Conservation (phyloP, 2,797 vertebrate species). For the Synaphobranchus kaupii region DNA sequence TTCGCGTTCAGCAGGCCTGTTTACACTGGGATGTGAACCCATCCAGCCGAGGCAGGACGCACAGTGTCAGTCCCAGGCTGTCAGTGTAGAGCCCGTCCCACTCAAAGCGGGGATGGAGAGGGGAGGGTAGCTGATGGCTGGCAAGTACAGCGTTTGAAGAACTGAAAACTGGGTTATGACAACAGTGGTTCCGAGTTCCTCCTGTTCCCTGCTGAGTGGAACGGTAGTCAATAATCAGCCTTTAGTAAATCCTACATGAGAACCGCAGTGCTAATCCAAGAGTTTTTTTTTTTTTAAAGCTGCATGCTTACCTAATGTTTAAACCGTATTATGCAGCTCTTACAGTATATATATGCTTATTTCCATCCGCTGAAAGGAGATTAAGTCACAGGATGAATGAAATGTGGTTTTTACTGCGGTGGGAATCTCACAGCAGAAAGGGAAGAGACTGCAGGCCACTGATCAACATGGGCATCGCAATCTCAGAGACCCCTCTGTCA, state of each 20-base stretch:
- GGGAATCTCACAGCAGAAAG: neutral
- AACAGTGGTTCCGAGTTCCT: neutral
- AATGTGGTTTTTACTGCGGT: neutral
- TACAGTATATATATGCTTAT: neutral
- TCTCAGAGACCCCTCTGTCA: neutral
- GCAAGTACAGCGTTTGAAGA: neutral
- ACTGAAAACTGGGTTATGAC: neutral
- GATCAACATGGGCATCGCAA: neutral
- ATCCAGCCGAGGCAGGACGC: neutral
- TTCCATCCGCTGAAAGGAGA: neutral
- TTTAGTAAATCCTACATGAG: neutral
- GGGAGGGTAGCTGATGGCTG: neutral
- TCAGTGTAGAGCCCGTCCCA: neutral
- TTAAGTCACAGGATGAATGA: neutral
- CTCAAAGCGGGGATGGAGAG: neutral
- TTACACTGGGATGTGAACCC: neutral
- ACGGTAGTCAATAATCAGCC: neutral
- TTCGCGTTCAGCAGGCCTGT: neutral
- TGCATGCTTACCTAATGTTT: constrained; percentile 9
- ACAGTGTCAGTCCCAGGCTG: neutral
- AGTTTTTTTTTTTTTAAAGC: neutral
- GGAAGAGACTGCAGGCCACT: neutral
- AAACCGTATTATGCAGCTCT: neutral
- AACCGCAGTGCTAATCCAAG: neutral
- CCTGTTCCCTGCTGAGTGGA: neutral